Conservation (phyloP, 2,888 invertebrate species). For the Rotaria socialis region DNA sequence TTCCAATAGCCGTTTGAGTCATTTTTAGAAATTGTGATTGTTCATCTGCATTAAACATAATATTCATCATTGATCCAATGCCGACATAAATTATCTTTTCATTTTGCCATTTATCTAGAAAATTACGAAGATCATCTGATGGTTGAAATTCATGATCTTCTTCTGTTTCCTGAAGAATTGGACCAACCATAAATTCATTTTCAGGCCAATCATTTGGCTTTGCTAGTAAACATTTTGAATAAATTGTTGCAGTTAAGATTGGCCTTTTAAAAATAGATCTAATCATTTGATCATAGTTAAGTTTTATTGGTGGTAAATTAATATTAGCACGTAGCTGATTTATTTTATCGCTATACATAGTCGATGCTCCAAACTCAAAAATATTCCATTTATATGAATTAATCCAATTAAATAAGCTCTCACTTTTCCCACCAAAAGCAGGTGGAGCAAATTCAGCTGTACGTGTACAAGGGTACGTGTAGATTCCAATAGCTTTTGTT, state of each 20-base stretch:
- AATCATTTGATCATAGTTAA: neutral
- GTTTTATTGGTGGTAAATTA: slow-evolving; percentile 9
- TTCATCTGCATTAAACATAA: neutral
- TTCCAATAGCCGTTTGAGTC: neutral
- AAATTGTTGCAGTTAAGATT: neutral
- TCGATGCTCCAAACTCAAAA: neutral
- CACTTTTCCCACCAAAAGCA: neutral
- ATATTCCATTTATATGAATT: slow-evolving; percentile 19
- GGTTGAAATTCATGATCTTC: neutral
- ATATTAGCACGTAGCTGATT: slow-evolving; percentile 11
- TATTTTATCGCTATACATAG: neutral
- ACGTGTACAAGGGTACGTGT: neutral
- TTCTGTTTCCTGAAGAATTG: neutral
- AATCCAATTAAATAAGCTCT: slow-evolving; percentile 13
- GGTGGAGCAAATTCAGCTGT: slow-evolving; percentile 16
- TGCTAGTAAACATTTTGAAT: neutral
- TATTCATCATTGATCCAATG: slow-evolving; percentile 14
- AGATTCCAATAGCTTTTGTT: slow-evolving; percentile 4
- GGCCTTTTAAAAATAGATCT: neutral
- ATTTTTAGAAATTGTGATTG: neutral
- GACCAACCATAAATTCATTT: slow-evolving; percentile 24
- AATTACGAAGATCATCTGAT: neutral
- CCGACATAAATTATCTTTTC: slow-evolving; percentile 23
- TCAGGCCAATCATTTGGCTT: neutral
- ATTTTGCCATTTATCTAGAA: neutral